These are phyloP conservation scores for Cyanoderma ruficeps DNA, from an alignment of 2,113 vertebrate genomes.

Conservation along the genomic window DNA sequence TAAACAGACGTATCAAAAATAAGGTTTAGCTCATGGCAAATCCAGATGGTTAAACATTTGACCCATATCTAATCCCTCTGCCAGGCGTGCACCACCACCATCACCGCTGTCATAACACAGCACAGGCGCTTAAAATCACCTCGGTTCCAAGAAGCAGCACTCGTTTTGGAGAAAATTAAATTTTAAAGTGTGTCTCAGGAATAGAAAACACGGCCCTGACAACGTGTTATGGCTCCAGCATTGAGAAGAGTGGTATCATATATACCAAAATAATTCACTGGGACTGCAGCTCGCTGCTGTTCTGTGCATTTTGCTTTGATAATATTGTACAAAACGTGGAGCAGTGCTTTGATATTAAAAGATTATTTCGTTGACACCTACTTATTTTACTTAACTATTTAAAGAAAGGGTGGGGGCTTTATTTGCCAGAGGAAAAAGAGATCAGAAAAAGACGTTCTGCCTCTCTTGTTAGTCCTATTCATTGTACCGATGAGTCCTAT, in stretches of 20 bases:
- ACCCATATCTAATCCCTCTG: constrained; percentile 70
- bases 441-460: neutral
- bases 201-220: neutral
- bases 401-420: neutral
- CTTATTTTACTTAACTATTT: neutral
- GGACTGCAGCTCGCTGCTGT: neutral
- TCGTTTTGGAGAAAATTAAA: constrained; percentile 39
- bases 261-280: neutral
- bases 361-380: neutral
- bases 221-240: neutral
- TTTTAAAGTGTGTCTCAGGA: constrained; percentile 40
- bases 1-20: constrained; percentile 55
- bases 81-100: constrained; percentile 6
- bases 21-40: constrained; percentile 45
- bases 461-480: neutral
- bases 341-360: neutral
- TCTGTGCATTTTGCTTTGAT: constrained; percentile 1
- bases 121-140: constrained; percentile 19
- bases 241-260: neutral
- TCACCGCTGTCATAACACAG: constrained; percentile 20
- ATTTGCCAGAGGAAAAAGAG: neutral
- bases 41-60: constrained; percentile 74
- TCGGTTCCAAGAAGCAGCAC: neutral
- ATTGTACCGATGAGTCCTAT: neutral
- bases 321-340: neutral